Conservation (phyloP, 2,888 invertebrate genomes). For the Caenorhabditis afra region DNA sequence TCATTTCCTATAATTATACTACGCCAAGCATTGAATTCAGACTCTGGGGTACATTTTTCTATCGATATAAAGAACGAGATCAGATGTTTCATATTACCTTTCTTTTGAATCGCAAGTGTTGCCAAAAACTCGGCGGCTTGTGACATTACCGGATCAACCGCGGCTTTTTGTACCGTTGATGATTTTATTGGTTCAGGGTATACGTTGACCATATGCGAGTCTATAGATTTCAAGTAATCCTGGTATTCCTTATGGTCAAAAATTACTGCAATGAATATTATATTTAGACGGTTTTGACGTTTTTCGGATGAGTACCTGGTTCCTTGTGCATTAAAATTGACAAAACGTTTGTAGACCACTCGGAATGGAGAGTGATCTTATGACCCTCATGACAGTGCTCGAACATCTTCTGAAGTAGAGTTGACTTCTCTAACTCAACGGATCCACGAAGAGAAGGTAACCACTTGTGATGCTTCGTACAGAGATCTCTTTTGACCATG, state of each 20-base stretch:
- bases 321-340: conserved; percentile 29
- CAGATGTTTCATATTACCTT: not conserved
- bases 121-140: not conserved
- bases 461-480: conserved; percentile 71
- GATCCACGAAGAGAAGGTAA: conserved; percentile 66
- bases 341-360: conserved; percentile 31
- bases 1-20: not conserved
- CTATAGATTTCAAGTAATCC: not conserved
- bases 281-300: not conserved
- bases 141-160: not conserved
- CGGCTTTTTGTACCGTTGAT: too few species aligned
- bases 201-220: not conserved
- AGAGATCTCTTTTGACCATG: conserved; percentile 56
- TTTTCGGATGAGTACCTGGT: conserved; percentile 15
- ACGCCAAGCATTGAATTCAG: not conserved
- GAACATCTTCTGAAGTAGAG: conserved; percentile 61
- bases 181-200: not conserved
- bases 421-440: conserved; percentile 69
- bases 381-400: conserved; percentile 63
- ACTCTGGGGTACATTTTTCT: too few species aligned
- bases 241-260: not conserved
- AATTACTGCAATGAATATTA: not conserved
- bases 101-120: not conserved
- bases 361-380: not conserved
- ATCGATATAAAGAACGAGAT: too few species aligned